A percentile compares a stretch with the other conserved stretches of the same genome.
Evolutionary conservation across 2,113 vertebrate genomes (phyloP).

Genomic region (Oryzias javanicus): DNA sequence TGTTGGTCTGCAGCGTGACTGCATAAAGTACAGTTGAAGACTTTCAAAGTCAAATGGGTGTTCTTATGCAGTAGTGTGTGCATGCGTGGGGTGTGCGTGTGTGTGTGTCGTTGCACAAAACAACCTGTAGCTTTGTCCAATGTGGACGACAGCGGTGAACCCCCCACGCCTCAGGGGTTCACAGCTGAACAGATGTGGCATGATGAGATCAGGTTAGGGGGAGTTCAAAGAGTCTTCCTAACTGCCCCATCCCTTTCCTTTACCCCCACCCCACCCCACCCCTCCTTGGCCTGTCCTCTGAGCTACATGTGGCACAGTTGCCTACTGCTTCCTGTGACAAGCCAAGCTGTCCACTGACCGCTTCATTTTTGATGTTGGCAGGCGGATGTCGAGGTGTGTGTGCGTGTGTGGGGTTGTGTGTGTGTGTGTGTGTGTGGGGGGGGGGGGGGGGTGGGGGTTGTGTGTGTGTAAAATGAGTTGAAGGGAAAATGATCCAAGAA

Average conservation of each 20-base stretch:
- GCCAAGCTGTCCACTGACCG: constrained; percentile 74
- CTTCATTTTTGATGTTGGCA: constrained; percentile 73
- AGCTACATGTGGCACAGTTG: constrained; percentile 59
- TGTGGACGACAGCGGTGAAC: constrained; percentile 31
- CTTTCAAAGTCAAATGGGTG: constrained; percentile 36
- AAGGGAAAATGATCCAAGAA: constrained; percentile 59
- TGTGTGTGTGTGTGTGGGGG: constrained; percentile 12
- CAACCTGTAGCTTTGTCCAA: constrained; percentile 47
- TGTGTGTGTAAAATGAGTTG: constrained; percentile 29
- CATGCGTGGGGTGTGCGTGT: no score
- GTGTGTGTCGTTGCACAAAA: constrained; percentile 7
- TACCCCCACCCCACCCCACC: constrained; percentile 20
- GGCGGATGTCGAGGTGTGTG: constrained; percentile 26
- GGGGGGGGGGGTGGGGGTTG: background rate
- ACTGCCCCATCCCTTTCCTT: background rate
- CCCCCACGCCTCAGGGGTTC: constrained; percentile 37
- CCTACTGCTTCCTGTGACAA: constrained; percentile 71
- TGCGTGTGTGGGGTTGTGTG: constrained; percentile 1
- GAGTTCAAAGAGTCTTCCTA: constrained; percentile 13
- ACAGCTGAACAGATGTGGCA: constrained; percentile 61
- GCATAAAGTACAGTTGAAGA: background rate
- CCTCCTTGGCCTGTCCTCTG: constrained; percentile 71
- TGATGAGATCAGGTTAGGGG: constrained; percentile 65
- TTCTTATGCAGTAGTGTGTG: constrained; percentile 10
- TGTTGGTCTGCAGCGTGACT: no score